phyloP scores from a whole-genome alignment of 2,888 invertebrate species.

The Argyra leucocephala region DNA sequence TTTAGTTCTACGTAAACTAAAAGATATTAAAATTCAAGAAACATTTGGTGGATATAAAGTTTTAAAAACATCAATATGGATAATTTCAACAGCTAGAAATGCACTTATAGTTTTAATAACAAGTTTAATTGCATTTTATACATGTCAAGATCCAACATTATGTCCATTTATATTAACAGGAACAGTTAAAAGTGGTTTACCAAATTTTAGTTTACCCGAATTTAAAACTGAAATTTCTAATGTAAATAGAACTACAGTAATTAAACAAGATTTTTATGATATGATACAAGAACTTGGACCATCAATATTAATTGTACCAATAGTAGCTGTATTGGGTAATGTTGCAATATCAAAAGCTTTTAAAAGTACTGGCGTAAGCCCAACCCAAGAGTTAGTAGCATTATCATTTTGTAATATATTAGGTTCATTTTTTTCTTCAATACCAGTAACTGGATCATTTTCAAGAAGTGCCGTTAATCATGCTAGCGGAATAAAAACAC shows the following conservation, averaged over 20 bases:
- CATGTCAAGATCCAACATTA: slow-evolving; percentile 33
- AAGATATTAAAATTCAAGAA: slow-evolving; percentile 49
- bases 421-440: slow-evolving; percentile 80
- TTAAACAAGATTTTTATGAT: slow-evolving; percentile 32
- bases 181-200: slow-evolving; percentile 58
- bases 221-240: slow-evolving; percentile 51
- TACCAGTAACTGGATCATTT: slow-evolving; percentile 85
- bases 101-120: slow-evolving; percentile 63
- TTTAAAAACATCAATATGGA: slow-evolving; percentile 58
- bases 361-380: slow-evolving; percentile 71
- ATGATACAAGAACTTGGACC: slow-evolving; percentile 64
- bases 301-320: slow-evolving; percentile 75
- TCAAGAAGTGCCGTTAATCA: slow-evolving; percentile 88
- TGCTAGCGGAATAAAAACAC: slow-evolving; percentile 86
- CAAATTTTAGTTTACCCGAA: slow-evolving; percentile 57
- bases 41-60: slow-evolving; percentile 41
- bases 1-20: slow-evolving; percentile 65
- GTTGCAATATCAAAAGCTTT: slow-evolving; percentile 95
- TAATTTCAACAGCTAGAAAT: slow-evolving; percentile 72
- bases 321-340: slow-evolving; percentile 84
- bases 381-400: slow-evolving; percentile 82
- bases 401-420: slow-evolving; percentile 75
- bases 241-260: slow-evolving; percentile 31
- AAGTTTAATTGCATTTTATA: slow-evolving; percentile 55
- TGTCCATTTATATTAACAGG: slow-evolving; percentile 68